phyloP scores from a whole-genome alignment of 2,113 vertebrate genomes.

The Microcebus jonahi region DNA sequence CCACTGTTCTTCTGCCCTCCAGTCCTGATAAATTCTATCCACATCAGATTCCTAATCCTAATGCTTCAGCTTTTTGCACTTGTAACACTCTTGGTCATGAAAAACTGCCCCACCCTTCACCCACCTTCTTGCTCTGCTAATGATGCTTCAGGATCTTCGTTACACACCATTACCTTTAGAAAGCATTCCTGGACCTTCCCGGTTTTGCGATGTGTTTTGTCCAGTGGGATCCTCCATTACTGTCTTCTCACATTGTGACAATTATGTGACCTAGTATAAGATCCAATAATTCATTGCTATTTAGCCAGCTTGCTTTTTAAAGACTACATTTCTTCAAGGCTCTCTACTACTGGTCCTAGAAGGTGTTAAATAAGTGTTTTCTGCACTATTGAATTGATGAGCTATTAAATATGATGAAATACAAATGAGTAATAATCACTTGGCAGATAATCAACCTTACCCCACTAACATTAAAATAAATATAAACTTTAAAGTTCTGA shows the following conservation, averaged over 20 bases:
- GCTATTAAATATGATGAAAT: background rate
- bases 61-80: background rate
- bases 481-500: background rate
- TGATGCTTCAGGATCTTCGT: background rate
- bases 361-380: background rate
- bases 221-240: background rate
- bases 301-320: background rate
- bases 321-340: background rate
- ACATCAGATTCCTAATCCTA: background rate
- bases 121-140: background rate
- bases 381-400: background rate
- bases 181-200: background rate
- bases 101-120: background rate
- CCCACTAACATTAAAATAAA: background rate
- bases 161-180: background rate
- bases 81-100: background rate
- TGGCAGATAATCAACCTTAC: background rate
- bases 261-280: background rate
- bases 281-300: background rate
- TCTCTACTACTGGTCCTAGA: background rate
- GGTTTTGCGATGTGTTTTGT: background rate
- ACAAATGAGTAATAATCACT: background rate
- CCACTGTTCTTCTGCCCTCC: rapidly evolving
- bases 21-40: background rate
- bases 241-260: background rate